Conservation (phyloP, 1,140 invertebrate species). For the Metaphire vulgaris region DNA sequence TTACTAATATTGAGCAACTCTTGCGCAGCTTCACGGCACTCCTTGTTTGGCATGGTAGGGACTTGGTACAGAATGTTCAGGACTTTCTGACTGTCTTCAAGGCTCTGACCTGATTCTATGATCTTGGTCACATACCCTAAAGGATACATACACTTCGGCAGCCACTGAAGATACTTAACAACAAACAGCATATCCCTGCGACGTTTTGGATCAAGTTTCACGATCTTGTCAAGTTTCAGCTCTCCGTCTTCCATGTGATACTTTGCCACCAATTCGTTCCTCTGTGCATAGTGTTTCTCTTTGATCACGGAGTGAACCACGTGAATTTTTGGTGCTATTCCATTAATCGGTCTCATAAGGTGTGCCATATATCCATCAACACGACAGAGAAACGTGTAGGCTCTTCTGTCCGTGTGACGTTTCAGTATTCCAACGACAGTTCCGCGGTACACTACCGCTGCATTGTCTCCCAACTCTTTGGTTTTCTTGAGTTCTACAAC, state of each 20-base stretch:
- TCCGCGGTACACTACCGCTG: conserved; percentile 28
- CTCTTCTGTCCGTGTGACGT: conserved; percentile 33
- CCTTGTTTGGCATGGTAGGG: conserved; percentile 20
- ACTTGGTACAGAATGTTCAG: conserved; percentile 40
- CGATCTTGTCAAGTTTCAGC: conserved; percentile 35
- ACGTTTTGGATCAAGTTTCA: conserved; percentile 35
- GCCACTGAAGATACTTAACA: conserved; percentile 44
- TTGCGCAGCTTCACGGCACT: background rate
- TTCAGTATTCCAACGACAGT: conserved; percentile 42
- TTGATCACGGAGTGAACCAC: conserved; percentile 24
- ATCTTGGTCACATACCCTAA: conserved; percentile 42
- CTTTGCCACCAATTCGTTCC: conserved; percentile 36
- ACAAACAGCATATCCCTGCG: conserved; percentile 38
- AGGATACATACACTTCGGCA: conserved; percentile 35
- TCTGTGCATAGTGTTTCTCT: background rate
- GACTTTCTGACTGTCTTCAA: conserved; percentile 36
- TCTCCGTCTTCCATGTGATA: conserved; percentile 36
- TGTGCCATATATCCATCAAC: conserved; percentile 37
- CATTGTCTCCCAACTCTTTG: conserved; percentile 19
- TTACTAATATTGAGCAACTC: background rate
- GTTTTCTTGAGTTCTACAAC: conserved; percentile 37
- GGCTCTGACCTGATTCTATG: conserved; percentile 32
- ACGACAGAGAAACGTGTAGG: conserved; percentile 41
- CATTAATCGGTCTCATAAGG: conserved; percentile 43
- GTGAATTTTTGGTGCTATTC: conserved; percentile 38